Evolutionary conservation across 2,113 vertebrate genomes (phyloP).

Genomic region (Apteryx mantelli): DNA sequence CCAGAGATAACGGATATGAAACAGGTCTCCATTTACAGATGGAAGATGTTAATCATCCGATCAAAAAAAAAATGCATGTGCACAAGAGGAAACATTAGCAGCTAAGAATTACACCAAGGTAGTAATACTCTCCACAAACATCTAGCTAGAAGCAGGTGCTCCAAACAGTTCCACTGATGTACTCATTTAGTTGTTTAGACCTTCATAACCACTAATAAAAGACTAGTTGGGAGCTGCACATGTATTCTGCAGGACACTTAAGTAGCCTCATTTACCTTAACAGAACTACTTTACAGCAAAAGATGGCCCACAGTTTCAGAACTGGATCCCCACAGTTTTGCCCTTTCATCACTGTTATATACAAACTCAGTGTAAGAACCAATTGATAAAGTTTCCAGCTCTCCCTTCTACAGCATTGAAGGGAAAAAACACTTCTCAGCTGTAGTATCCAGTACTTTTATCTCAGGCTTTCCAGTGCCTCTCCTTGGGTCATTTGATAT

Average conservation of each 20-base stretch:
- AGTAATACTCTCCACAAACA: background rate
- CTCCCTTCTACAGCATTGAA: background rate
- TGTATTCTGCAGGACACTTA: background rate
- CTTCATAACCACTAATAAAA: background rate
- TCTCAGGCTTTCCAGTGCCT: background rate
- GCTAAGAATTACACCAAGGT: background rate
- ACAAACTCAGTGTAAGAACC: background rate
- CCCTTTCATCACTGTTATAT: background rate
- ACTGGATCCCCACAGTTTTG: background rate
- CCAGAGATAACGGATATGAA: background rate
- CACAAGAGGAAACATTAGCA: background rate
- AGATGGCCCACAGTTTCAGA: background rate
- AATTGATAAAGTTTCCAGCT: background rate
- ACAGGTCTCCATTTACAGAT: background rate
- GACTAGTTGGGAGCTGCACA: background rate
- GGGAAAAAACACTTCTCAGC: rapidly evolving
- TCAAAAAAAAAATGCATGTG: background rate
- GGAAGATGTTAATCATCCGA: background rate
- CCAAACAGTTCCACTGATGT: background rate
- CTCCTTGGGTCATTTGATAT: background rate
- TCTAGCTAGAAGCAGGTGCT: background rate
- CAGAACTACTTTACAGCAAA: background rate
- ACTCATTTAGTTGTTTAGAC: background rate
- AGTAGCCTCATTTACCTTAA: background rate
- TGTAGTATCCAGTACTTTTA: background rate